Base-by-base conservation (phyloP, 1,140 invertebrate genomes). In the Odontomachus brunneus region DNA sequence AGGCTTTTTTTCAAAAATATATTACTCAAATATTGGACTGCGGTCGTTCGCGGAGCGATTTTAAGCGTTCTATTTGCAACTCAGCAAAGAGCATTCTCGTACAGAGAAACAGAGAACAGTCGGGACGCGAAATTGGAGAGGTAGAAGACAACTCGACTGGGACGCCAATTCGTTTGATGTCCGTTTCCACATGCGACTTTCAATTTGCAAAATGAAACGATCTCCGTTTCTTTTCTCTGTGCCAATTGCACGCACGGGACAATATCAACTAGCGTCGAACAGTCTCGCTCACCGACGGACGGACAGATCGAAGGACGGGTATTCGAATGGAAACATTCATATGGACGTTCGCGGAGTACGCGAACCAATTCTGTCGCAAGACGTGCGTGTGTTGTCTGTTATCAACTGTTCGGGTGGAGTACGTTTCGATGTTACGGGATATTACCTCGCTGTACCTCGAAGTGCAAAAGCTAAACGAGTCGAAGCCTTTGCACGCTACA, bases 121-220 rank as follows among this genome's bases (percentile, higher is more conserved):
- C n/a, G 33, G 44, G 48, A 14, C 60, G 48, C 48, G n/a, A 53
- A 12, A 53, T 66, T 66, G 48, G 15, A 66, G 49, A 51, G 3
- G 33, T 66, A 59, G 73, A 22, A 14, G 48, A 14, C 7, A 0
- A 33, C 26, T 75, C 24, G 57, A 86, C 22, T 48, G 48, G 14
- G 44, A 17, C 14, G 0, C 22, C 22, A 48, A 33, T 59, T 74
- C 63, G 76, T 84, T 81, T 83, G 74, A 86, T 74, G 78, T 59
- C 73, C 57, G 14, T 62, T 33, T 29, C 38, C 57, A 15, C 49
- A 55, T 71, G 44, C 62, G 44, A 53, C 49, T 53, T 80, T 33
- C 84, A 84, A 86, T 87, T 86, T 74, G 81, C 78, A 63, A 84
- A 86, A 80, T 65, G 84, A 84, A 84, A 87, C 74, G 66, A 53